These are phyloP conservation scores for Dasysyrphus tricinctus DNA, from an alignment of 2,888 invertebrate genomes.

Conservation along the genomic window DNA sequence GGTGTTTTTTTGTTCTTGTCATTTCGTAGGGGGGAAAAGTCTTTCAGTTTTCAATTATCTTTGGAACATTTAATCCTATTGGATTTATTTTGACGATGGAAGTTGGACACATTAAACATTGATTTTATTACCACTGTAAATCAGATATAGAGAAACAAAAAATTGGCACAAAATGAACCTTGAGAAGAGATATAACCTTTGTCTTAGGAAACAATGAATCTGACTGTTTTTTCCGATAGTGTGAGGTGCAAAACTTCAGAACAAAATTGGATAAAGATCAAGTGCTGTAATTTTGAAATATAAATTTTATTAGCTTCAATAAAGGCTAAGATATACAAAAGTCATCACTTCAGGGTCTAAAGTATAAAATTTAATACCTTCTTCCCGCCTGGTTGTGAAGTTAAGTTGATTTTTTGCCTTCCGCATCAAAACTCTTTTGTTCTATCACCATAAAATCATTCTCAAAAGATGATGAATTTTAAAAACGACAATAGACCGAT, in stretches of 20 bases:
- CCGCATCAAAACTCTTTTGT: not conserved
- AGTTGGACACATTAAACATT: slow-evolving; percentile 48
- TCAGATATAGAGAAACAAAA: not conserved
- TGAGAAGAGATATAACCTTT: not conserved
- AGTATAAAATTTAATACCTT: not conserved
- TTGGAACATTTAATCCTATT: slow-evolving; percentile 66
- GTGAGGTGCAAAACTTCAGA: not conserved
- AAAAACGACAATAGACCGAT: slow-evolving; percentile 4
- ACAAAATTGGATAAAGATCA: not conserved
- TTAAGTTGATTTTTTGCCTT: not conserved
- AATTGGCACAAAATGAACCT: not conserved
- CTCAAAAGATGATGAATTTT: slow-evolving; percentile 1
- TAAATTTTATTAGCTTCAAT: not conserved
- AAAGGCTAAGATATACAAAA: not conserved
- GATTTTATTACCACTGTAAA: slow-evolving; percentile 56
- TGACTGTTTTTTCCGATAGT: not conserved
- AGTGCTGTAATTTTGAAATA: not conserved
- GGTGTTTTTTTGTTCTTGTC: not conserved
- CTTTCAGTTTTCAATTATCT: slow-evolving; percentile 64
- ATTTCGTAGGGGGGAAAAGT: slow-evolving; percentile 1
- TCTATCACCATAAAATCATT: slow-evolving; percentile 1
- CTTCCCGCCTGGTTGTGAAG: not conserved
- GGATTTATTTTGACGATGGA: slow-evolving; percentile 42
- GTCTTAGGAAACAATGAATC: slow-evolving; percentile 12
- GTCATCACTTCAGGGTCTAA: not conserved